Evolutionary conservation across 92 coral and sea anemone species (phyloP).

Genomic region (Pocillopora meandrina): DNA sequence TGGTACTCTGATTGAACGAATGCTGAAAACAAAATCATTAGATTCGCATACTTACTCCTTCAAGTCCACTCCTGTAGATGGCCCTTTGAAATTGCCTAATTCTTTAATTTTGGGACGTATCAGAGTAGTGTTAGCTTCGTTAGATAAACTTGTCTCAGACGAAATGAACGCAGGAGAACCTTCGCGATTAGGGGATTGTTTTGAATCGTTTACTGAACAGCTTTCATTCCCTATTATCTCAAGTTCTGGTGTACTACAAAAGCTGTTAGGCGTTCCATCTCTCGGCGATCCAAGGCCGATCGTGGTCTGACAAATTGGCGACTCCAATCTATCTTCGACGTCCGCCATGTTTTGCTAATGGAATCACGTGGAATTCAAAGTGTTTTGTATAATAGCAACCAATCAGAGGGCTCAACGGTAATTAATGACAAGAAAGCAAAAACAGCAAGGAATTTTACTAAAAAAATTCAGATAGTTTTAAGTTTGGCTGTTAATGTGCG

Average conservation of each 20-base stretch:
- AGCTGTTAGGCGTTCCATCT: slow-evolving; percentile 37
- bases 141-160: neutral
- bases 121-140: slow-evolving; percentile 1
- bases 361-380: slow-evolving; percentile 49
- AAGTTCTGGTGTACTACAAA: slow-evolving; percentile 44
- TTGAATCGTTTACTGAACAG: slow-evolving; percentile 10
- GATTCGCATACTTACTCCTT: slow-evolving; percentile 21
- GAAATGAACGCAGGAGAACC: slow-evolving; percentile 17
- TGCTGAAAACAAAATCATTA: neutral
- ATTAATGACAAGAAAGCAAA: neutral
- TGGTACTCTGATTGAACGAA: neutral
- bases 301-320: slow-evolving; percentile 28
- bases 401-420: slow-evolving; percentile 14
- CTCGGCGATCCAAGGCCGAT: slow-evolving; percentile 37
- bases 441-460: neutral
- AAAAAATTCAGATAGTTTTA: neutral
- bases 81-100: slow-evolving; percentile 4
- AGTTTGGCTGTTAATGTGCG: too few species aligned
- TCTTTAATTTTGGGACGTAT: slow-evolving; percentile 20
- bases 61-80: neutral
- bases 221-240: slow-evolving; percentile 38
- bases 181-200: slow-evolving; percentile 17
- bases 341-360: slow-evolving; percentile 46
- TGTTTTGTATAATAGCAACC: slow-evolving; percentile 29
- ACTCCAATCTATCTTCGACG: slow-evolving; percentile 30